A percentile compares a stretch with the other conserved stretches of the same genome.
Evolutionary conservation across 1,140 invertebrate species (phyloP).

Genomic region (Globodera rostochiensis): DNA sequence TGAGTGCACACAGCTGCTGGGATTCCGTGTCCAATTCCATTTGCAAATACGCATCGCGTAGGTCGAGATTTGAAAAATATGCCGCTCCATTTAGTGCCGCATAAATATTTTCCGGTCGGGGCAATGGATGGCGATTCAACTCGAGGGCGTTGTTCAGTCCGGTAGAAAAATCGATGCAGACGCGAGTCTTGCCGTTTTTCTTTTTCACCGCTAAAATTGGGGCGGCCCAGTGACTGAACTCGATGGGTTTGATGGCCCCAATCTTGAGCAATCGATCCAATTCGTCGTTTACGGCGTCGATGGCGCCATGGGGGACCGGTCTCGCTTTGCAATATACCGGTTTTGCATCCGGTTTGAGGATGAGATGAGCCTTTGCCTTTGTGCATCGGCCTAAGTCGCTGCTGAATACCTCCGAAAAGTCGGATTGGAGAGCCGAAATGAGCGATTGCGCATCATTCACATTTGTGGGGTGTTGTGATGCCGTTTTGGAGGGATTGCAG

Average conservation of each 20-base stretch:
- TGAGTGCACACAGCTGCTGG: constrained; percentile 35
- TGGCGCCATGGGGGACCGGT: constrained; percentile 40
- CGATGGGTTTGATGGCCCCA: constrained; percentile 51
- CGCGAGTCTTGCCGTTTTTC: constrained; percentile 60
- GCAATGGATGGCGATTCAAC: constrained; percentile 47
- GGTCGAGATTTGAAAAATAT: constrained; percentile 28
- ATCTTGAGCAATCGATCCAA: constrained; percentile 37
- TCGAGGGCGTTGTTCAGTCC: constrained; percentile 47
- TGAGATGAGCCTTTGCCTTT: constrained; percentile 27
- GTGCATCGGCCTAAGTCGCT: too few relatives aligned
- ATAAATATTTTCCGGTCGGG: constrained; percentile 45
- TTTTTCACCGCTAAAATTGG: constrained; percentile 66
- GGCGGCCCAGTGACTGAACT: constrained; percentile 66
- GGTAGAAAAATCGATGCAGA: constrained; percentile 64
- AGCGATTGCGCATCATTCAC: too few relatives aligned
- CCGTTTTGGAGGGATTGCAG: too few relatives aligned
- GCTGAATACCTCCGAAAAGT: too few relatives aligned
- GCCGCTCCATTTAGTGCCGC: constrained; percentile 32
- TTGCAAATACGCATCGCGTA: too few relatives aligned
- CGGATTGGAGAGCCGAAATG: too few relatives aligned
- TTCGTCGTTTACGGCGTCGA: constrained; percentile 55
- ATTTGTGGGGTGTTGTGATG: too few relatives aligned
- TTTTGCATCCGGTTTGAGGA: constrained; percentile 29
- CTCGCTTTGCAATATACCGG: too few relatives aligned
- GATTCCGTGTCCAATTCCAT: constrained; percentile 40